Base-by-base conservation (phyloP, 2,888 invertebrate genomes). In the Eurytoma californica region DNA sequence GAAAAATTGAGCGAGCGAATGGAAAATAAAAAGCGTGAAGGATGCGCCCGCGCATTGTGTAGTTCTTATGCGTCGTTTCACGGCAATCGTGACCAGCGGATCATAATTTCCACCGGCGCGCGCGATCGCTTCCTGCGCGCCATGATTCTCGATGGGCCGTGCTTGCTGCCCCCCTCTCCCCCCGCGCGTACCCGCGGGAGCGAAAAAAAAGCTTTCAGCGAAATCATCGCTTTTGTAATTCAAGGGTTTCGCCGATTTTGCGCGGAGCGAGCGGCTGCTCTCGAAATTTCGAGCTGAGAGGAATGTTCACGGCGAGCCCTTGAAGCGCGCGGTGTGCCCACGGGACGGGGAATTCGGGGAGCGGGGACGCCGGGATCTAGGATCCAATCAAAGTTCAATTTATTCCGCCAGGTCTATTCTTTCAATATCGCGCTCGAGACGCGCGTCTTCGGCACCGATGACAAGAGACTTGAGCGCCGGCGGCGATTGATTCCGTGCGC, bases 341-440 rank as follows among this genome's bases (percentile, higher is more conserved):
- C 39, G 18, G 12, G 63, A 61, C 18, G 20, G 13, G 20, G 2
- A 66, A 49, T 49, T 13, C 51, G 24, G 20, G 4, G 20, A 20
- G 65, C 57, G 53, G 20, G 24, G 49, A 16, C 14, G 28, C 14
- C 7, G 5, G 30, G 30, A 24, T 18, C 24, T 51, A 39, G 55
- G 49, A 74, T 79, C 63, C 73, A 63, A 75, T 67, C 75, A 72
- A 72, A 72, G 75, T 79, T 30, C 75, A 75, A 79, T 79, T 70
- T 79, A 66, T 75, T 67, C 69, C 60, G 39, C 24, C 28, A 30
- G 18, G 51, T 55, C 67, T 79, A 63, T 79, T 79, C 79, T 70
- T 70, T 74, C 70, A 66, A 70, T 74, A 74, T 74, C 49, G 13
- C n/a, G n/a, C 65, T 57, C 16, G 20, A 74, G 28, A 66, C 53